Conservation (phyloP, 2,113 vertebrate genomes). For the Rafetus swinhoei region DNA sequence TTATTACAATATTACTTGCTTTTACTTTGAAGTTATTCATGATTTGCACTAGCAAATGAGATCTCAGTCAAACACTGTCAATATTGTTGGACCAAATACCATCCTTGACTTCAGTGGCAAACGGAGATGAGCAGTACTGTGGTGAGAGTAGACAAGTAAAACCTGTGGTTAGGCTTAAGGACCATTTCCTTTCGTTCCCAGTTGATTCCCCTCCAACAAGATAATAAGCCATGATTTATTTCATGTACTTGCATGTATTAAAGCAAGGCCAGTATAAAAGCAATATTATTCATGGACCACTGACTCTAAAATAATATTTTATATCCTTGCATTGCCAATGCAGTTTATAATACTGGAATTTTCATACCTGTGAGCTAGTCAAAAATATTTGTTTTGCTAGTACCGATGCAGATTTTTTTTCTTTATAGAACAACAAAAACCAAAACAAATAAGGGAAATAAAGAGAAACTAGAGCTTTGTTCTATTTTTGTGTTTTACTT, state of each 20-base stretch:
- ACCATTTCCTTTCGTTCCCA: slow-evolving; percentile 25
- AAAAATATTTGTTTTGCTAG: slow-evolving; percentile 68
- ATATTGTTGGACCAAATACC: slow-evolving; percentile 12
- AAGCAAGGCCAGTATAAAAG: slow-evolving; percentile 76
- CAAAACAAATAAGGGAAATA: slow-evolving; percentile 50
- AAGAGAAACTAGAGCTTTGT: slow-evolving; percentile 66
- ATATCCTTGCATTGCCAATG: slow-evolving; percentile 68
- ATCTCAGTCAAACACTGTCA: slow-evolving; percentile 7
- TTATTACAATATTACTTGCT: background rate
- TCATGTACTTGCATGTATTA: slow-evolving; percentile 71
- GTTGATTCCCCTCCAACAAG: slow-evolving; percentile 11
- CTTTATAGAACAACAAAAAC: slow-evolving; percentile 48
- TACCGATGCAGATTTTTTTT: slow-evolving; percentile 67
- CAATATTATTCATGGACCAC: slow-evolving; percentile 76
- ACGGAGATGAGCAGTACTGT: background rate
- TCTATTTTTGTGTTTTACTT: slow-evolving; percentile 64
- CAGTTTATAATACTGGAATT: slow-evolving; percentile 70
- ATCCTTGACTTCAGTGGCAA: background rate
- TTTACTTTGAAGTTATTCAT: background rate
- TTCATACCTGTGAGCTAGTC: slow-evolving; percentile 63
- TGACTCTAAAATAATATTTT: slow-evolving; percentile 68
- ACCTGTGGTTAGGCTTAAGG: background rate
- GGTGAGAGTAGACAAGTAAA: background rate
- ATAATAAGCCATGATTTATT: slow-evolving; percentile 74
- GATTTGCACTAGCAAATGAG: background rate